Evolutionary conservation across 2,113 vertebrate genomes (phyloP), one percentile per base, ranked within the genome.

Genomic region (Scomber japonicus): DNA sequence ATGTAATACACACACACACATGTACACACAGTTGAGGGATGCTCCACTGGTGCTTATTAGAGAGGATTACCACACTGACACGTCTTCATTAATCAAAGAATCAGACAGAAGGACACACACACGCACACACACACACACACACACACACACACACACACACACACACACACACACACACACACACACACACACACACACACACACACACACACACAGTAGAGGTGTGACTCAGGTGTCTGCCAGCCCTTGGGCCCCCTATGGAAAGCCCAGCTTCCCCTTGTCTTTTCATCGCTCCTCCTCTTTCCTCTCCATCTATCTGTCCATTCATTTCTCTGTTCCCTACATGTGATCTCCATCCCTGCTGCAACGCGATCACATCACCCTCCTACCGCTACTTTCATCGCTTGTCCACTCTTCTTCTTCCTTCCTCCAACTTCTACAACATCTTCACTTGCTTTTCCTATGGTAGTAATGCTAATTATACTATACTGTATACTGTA

Each of bases 41-140:
- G 82, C 84, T 91, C 90, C 91, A 85, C 90, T 94, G 67, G 93
- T 94, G 92, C 91, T 90, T 93, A 96, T 96, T 94, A 90, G 91
- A 93, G 93, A 94, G 95, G 94, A 95, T 96, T 95, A 95, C 95
- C 90, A 89, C 91, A 90, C 80, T 96, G 96, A 96, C 95, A 94
- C 92, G 92, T 96, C 95, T 96, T 95, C 96, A 98, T 98, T 96
- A 96, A 97, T 98, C 96, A 96, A 89, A 93, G 70, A 84, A 86
- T 90, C 67, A 88, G 86, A 91, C 90, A 89, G 85, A 85, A 84
- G 72, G 63, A 85, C 68, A 71, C 68, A 59, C 65, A 77, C 71
- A 74, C 83, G 77, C 80, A 64, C 79, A 64, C 62, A 72, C 70
- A 78, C 74, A 71, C 35, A 82, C 51, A 62, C 24, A 77, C 73